A percentile compares a stretch with the other conserved stretches of the same genome.
Evolutionary conservation across 1,140 invertebrate species (phyloP).

Genomic region (Apis mellifera): DNA sequence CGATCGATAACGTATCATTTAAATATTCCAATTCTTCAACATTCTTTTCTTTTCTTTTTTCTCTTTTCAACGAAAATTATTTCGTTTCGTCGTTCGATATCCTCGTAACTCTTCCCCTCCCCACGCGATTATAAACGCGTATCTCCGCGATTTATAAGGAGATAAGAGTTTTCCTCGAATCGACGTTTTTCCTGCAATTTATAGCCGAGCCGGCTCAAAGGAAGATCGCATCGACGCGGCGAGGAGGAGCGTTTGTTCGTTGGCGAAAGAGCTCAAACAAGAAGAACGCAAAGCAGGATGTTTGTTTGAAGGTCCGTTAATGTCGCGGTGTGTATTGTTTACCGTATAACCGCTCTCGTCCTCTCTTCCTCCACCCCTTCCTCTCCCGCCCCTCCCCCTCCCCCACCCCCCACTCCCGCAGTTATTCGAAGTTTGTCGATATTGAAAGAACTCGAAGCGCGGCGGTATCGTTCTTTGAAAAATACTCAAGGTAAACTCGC

Average conservation of each 20-base stretch:
- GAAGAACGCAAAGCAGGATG: constrained; percentile 68
- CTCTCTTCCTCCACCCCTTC: not conserved
- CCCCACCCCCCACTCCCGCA: not conserved
- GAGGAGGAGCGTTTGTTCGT: constrained; percentile 13
- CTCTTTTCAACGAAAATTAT: no score
- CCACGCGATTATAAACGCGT: not conserved
- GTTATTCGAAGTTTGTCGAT: constrained; percentile 62
- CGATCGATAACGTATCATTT: no score
- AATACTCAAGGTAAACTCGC: constrained; percentile 70
- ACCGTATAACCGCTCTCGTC: constrained; percentile 65
- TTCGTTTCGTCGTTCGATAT: no score
- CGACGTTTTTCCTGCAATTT: not conserved
- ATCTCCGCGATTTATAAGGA: not conserved
- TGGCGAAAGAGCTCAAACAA: constrained; percentile 55
- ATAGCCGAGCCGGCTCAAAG: not conserved
- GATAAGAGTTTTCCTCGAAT: constrained; percentile 1
- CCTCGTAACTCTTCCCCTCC: not conserved
- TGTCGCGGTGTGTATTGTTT: constrained; percentile 70
- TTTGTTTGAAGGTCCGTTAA: constrained; percentile 73
- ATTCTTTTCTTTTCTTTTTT: no score
- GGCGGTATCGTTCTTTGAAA: constrained; percentile 71
- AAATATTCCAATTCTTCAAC: not conserved
- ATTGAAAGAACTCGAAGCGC: constrained; percentile 60
- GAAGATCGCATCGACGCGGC: not conserved
- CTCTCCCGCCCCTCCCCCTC: constrained; percentile 20